These are phyloP conservation scores for Dromius quadrimaculatus DNA, from an alignment of 2,888 invertebrate species.

Conservation along the genomic window DNA sequence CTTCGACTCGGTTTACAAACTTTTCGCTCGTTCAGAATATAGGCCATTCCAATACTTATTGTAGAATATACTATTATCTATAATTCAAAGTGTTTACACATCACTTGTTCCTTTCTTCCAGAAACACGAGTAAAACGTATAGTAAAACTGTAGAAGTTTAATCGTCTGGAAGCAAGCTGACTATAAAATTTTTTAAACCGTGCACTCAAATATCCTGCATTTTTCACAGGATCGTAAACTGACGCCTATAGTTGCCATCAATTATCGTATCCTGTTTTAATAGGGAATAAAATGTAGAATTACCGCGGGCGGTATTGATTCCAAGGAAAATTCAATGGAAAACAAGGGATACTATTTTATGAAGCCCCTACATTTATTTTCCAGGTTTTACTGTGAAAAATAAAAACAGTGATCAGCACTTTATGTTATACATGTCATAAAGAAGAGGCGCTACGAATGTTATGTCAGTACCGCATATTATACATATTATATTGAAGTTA, in stretches of 20 bases:
- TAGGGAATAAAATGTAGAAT: conserved; percentile 26
- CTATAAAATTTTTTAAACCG: conserved; percentile 10
- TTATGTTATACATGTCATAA: conserved; percentile 31
- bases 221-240: conserved; percentile 14
- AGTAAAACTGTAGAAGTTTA: too few species aligned
- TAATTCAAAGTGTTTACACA: too few species aligned
- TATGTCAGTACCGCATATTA: too few species aligned
- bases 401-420: conserved; percentile 4
- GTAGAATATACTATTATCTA: too few species aligned
- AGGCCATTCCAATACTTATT: too few species aligned
- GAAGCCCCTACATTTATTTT: conserved; percentile 21
- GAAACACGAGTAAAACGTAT: too few species aligned
- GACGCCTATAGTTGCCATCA: conserved; percentile 30
- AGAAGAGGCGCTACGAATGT: too few species aligned
- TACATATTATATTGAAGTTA: too few species aligned
- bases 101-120: too few species aligned
- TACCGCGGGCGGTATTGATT: conserved; percentile 15
- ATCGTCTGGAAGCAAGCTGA: too few species aligned
- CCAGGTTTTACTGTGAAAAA: conserved; percentile 7
- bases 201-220: conserved; percentile 8
- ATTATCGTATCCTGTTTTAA: conserved; percentile 30
- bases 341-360: conserved; percentile 22
- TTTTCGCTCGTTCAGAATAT: too few species aligned
- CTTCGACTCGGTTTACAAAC: too few species aligned
- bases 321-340: conserved; percentile 8